Evolutionary conservation across 2,113 vertebrate genomes (phyloP).

Genomic region (Alexandromys fortis): DNA sequence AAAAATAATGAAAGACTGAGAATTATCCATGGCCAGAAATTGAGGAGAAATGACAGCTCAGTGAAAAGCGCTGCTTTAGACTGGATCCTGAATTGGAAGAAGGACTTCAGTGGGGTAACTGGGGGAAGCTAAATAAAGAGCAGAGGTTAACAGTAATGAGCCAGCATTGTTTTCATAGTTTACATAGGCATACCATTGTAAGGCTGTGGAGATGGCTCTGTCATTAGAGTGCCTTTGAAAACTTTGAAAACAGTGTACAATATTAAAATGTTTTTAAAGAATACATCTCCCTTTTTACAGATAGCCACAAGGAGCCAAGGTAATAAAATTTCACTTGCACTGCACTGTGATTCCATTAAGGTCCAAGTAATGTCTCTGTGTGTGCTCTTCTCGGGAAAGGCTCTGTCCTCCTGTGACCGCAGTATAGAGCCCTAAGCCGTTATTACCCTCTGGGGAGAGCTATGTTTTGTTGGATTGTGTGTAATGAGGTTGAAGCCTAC

Average conservation of each 20-base stretch:
- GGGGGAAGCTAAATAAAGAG: not conserved
- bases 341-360: conserved; percentile 57
- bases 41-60: not conserved
- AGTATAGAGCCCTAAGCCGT: not conserved
- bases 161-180: not conserved
- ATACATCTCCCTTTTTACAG: not conserved
- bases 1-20: not conserved
- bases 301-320: not conserved
- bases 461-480: conserved; percentile 15
- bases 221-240: not conserved
- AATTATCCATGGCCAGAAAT: not conserved
- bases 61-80: not conserved
- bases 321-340: conserved; percentile 56
- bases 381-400: conserved; percentile 45
- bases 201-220: not conserved
- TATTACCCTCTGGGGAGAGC: conserved; percentile 56
- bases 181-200: not conserved
- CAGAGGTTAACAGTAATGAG: not conserved
- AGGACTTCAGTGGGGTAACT: not conserved
- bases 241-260: conserved; percentile 45
- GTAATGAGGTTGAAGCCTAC: conserved; percentile 30
- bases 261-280: conserved; percentile 11
- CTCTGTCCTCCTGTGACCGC: conserved; percentile 20
- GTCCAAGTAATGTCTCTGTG: conserved; percentile 22
- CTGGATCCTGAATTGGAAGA: not conserved